phyloP scores from a whole-genome alignment of 2,797 vertebrate species.

The Etheostoma nigrum region DNA sequence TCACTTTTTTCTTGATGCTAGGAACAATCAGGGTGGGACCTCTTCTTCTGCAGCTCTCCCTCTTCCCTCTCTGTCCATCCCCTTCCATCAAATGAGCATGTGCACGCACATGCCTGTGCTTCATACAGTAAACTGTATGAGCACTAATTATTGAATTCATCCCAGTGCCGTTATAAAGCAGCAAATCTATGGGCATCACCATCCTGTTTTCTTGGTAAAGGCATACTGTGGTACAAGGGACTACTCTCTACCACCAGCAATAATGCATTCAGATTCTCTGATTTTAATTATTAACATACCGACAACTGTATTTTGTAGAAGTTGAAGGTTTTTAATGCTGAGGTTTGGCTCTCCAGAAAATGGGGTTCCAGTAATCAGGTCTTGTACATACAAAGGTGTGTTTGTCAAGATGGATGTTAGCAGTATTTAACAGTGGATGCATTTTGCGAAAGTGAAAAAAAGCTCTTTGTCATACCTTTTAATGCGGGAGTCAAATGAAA shows the following conservation, averaged over 20 bases:
- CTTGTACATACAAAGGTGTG: neutral
- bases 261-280: conserved; percentile 15
- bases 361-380: neutral
- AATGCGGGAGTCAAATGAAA: neutral
- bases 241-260: too few species aligned
- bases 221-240: too few species aligned
- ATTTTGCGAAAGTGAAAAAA: neutral
- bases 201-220: too few species aligned
- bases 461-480: neutral
- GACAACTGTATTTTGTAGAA: conserved; percentile 1
- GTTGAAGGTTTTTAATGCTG: conserved; percentile 23
- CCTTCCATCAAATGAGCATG: too few species aligned
- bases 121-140: too few species aligned
- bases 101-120: too few species aligned
- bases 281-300: neutral
- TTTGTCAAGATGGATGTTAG: conserved; percentile 18
- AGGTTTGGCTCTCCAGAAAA: conserved; percentile 13
- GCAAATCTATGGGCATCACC: too few species aligned
- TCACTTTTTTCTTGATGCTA: neutral
- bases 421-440: conserved; percentile 23
- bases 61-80: too few species aligned
- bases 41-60: too few species aligned
- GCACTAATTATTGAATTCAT: too few species aligned
- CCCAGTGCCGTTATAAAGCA: too few species aligned
- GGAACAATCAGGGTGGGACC: neutral